Conservation (phyloP, 2,888 invertebrate genomes). For the Synanthedon andrenaeformis region DNA sequence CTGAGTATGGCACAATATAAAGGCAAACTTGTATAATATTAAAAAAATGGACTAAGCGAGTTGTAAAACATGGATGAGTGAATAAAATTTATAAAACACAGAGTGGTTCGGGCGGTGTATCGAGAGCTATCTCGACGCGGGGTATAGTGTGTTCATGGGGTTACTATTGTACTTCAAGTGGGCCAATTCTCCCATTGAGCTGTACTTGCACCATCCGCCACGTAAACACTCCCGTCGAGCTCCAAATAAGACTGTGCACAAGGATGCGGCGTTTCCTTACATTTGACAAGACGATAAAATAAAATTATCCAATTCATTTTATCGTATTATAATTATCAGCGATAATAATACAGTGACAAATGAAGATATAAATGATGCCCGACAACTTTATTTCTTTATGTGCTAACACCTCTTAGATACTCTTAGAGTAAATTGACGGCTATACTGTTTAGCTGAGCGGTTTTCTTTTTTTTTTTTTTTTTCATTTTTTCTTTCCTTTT, state of each 20-base stretch:
- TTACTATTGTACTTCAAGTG: constrained; percentile 50
- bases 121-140: constrained; percentile 37
- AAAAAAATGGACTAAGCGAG: too few species aligned
- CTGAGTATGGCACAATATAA: background rate
- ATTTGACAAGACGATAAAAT: background rate
- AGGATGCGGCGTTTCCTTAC: constrained; percentile 27
- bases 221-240: constrained; percentile 44
- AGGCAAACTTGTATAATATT: too few species aligned
- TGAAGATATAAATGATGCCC: too few species aligned
- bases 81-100: background rate
- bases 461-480: too few species aligned
- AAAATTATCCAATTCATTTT: too few species aligned
- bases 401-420: too few species aligned
- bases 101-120: background rate
- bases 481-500: too few species aligned
- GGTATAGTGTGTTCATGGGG: constrained; percentile 6
- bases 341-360: too few species aligned
- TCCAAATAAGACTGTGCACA: constrained; percentile 1
- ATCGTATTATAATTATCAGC: too few species aligned
- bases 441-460: too few species aligned
- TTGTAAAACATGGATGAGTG: background rate
- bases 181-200: constrained; percentile 65
- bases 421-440: too few species aligned
- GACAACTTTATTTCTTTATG: too few species aligned
- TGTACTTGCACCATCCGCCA: constrained; percentile 52